Percentiles rank a stretch among this genome's conserved stretches.
Evolutionary conservation across 2,888 invertebrate species (phyloP).

Genomic region (Synergus umbraculus): DNA sequence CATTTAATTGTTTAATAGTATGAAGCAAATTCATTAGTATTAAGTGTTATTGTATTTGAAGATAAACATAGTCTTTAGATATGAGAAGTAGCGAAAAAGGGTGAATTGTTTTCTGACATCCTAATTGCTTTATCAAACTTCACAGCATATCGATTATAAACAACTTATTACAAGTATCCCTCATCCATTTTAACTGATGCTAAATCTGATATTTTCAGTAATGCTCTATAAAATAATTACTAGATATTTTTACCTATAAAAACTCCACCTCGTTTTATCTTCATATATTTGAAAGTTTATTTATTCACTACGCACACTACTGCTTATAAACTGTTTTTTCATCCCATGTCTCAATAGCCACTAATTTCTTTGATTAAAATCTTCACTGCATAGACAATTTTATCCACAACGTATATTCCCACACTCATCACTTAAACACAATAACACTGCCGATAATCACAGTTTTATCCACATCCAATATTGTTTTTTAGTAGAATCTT

Average conservation of each 20-base stretch:
- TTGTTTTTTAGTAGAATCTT: neutral
- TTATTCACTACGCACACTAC: slow-evolving; percentile 10
- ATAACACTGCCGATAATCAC: neutral
- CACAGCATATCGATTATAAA: neutral
- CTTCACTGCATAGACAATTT: neutral
- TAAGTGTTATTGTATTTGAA: neutral
- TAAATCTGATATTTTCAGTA: neutral
- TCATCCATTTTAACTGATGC: neutral
- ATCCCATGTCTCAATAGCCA: slow-evolving; percentile 32
- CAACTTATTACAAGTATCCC: neutral
- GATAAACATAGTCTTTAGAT: neutral
- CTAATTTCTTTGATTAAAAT: neutral
- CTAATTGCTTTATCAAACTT: neutral
- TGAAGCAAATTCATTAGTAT: neutral
- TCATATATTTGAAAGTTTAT: neutral
- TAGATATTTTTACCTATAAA: neutral
- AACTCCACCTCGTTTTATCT: neutral
- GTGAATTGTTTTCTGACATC: slow-evolving; percentile 5
- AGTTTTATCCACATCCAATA: neutral
- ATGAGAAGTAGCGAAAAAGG: neutral
- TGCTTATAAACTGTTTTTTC: neutral
- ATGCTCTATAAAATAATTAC: neutral
- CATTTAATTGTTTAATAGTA: too few species aligned
- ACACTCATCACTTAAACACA: slow-evolving; percentile 4
- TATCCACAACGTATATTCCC: neutral